Base-by-base conservation (phyloP, 2,113 vertebrate genomes). In the Coptodon bakossiorum region DNA sequence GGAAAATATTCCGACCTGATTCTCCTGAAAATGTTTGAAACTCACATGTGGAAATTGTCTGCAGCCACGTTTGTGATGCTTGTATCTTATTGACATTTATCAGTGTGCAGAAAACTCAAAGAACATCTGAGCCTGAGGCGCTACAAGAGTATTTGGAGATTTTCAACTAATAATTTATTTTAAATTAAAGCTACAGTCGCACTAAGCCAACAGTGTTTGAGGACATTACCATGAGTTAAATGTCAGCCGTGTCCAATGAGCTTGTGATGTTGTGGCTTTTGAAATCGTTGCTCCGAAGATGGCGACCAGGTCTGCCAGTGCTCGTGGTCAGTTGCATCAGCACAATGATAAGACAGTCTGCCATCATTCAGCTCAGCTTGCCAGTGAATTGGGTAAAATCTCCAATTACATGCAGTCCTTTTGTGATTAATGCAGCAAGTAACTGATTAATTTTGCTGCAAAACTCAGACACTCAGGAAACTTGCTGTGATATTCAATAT, bases 401-500 rank as follows among this genome's bases (percentile, higher is more conserved):
- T 38, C 3, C 17, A 38, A 12, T 38, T 5, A n/a, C 61, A 66
- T 0, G 10, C 61, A 68, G 3, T 68, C 34, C 7, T 22, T 66
- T 66, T 13, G 34, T 22, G 1, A 68, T 68, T n/a, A 34, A 63
- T 63, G 29, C 29, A 34, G 59, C 29, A 34, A 61, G 4, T 61
- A 61, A 0, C 16, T 61, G 56, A 0, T 59, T 0, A 59, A 22
- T 66, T 0, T 22, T n/a, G 17, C 0, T 66, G 61, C 17, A n/a
- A 36, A 7, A 0, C 29, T 1, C 4, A 36, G 61, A 19, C 4
- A n/a, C 10, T 36, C 34, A 0, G 19, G 19, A 68, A 22, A 36
- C 61, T 22, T 19, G 24, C 11, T 29, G 6, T 68, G 11, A n/a
- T 38, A 68, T 66, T 36, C 1, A 66, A 66, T 38, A 66, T 66